Percentiles rank a stretch among this genome's conserved stretches.
phyloP scores from a whole-genome alignment of 2,797 vertebrate genomes.

The Nannoperca obscura region DNA sequence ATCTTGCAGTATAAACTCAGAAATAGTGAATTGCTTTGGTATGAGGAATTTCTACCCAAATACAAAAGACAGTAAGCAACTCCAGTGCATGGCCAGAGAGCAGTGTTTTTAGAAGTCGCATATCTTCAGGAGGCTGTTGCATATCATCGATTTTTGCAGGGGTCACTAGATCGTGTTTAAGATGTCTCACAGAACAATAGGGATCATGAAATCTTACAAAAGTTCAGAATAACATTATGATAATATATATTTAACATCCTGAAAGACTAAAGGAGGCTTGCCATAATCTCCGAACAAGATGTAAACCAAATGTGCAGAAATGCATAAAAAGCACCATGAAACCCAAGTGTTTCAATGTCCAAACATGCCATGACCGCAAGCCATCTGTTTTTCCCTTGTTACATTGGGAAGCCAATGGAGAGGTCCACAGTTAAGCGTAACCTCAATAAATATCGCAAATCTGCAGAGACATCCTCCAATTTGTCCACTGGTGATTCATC shows the following conservation, averaged over 20 bases:
- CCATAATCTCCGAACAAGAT: slow-evolving; percentile 73
- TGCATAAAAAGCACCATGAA: slow-evolving; percentile 82
- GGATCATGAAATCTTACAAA: slow-evolving; percentile 49
- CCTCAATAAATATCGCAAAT: slow-evolving; percentile 85
- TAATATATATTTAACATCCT: slow-evolving; percentile 68
- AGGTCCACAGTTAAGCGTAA: slow-evolving; percentile 81
- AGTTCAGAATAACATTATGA: slow-evolving; percentile 56
- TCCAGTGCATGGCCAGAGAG: slow-evolving; percentile 20
- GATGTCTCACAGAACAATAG: slow-evolving; percentile 36
- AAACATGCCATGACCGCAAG: slow-evolving; percentile 78
- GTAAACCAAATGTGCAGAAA: slow-evolving; percentile 78
- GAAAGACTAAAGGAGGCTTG: slow-evolving; percentile 58
- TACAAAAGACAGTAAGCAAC: slow-evolving; percentile 46
- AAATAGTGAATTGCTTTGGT: slow-evolving; percentile 71
- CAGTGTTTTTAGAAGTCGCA: slow-evolving; percentile 13
- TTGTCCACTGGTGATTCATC: slow-evolving; percentile 83
- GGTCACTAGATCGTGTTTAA: slow-evolving; percentile 49
- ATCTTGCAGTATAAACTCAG: slow-evolving; percentile 56
- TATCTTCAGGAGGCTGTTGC: slow-evolving; percentile 44
- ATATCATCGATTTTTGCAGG: slow-evolving; percentile 50
- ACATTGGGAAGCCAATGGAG: slow-evolving; percentile 72
- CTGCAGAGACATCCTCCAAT: slow-evolving; percentile 75
- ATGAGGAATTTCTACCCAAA: slow-evolving; percentile 71
- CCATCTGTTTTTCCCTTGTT: slow-evolving; percentile 84
- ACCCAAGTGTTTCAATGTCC: slow-evolving; percentile 84